Base-by-base conservation (phyloP, 2,113 vertebrate genomes). In the Lipophrys pholis region DNA sequence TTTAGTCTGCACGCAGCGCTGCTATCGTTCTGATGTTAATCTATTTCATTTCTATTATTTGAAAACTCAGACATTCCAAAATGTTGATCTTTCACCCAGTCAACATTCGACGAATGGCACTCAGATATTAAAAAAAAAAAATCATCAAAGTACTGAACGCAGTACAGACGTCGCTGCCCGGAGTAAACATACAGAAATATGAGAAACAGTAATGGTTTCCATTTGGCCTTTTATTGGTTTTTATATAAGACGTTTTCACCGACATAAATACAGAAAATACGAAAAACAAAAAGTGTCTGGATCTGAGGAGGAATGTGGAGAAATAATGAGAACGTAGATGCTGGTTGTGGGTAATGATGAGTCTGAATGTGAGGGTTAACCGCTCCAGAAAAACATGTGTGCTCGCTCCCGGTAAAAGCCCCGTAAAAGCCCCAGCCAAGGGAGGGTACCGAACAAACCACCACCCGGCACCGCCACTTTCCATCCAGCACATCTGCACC, bases 301-400 rank as follows among this genome's bases (percentile, higher is more conserved):
- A 77, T 17, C 66, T 50, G 53, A 50, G n/a, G n/a, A n/a, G n/a
- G n/a, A 54, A 61, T 50, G 38, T 52, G 78, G 71, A 78, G 63
- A 85, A 87, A 74, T 81, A 86, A 75, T 78, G 68, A 78, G 65
- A 79, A 56, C 66, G 69, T 65, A 69, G 59, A 70, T 64, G 77
- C 75, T 81, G 84, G 64, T 85, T 82, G 73, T 69, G 73, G 79
- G 81, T 78, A 84, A 78, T 89, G 86, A 83, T 87, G 88, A 88
- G 57, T 84, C 77, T 58, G 78, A 85, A 88, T 78, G 67, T 80
- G 75, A 82, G 69, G 73, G 70, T 50, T 69, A 87, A 88, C 76
- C 68, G 9, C 76, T 87, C 58, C 56, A 82, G 66, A 85, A 78
- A 80, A 85, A 82, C 72, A 83, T 81, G 74, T 86, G 89, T 66